phyloP scores from a whole-genome alignment of 2,888 invertebrate species.

The Leptarthrus brevirostris region DNA sequence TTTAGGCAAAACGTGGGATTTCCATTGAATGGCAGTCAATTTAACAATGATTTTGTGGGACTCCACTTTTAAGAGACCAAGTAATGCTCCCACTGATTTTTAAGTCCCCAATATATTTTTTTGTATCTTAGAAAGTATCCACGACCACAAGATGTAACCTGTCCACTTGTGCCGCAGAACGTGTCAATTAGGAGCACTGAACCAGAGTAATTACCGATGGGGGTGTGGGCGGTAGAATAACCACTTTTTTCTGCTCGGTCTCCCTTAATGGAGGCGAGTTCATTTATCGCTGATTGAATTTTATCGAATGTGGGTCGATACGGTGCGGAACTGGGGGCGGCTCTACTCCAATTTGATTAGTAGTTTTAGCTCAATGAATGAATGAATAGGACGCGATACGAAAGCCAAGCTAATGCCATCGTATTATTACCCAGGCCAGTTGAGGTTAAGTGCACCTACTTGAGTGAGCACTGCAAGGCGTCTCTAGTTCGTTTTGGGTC shows the following conservation, averaged over 20 bases:
- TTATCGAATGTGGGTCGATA: slow-evolving; percentile 32
- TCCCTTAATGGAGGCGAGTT: slow-evolving; percentile 2
- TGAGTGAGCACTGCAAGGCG: not conserved
- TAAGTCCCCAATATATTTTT: no score
- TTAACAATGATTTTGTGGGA: not conserved
- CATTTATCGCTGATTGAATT: slow-evolving; percentile 32
- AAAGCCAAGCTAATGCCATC: not conserved
- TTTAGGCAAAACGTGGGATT: slow-evolving; percentile 24
- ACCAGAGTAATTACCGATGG: slow-evolving; percentile 7
- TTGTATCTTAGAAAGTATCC: no score
- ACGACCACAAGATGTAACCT: not conserved
- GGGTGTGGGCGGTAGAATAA: not conserved
- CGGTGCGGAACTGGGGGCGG: slow-evolving; percentile 21
- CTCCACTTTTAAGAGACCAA: no score
- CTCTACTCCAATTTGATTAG: slow-evolving; percentile 23
- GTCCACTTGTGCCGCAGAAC: not conserved
- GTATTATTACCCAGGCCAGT: slow-evolving; percentile 4
- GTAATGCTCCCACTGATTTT: no score
- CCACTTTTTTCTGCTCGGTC: no score
- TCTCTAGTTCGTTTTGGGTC: not conserved
- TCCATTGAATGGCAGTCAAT: slow-evolving; percentile 4
- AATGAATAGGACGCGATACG: not conserved
- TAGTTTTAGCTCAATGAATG: slow-evolving; percentile 3
- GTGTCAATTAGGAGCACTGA: not conserved
- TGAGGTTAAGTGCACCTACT: slow-evolving; percentile 32